Evolutionary conservation across 2,797 vertebrate genomes (phyloP), one percentile per base, ranked within the genome.

Genomic region (Pitangus sulphuratus): DNA sequence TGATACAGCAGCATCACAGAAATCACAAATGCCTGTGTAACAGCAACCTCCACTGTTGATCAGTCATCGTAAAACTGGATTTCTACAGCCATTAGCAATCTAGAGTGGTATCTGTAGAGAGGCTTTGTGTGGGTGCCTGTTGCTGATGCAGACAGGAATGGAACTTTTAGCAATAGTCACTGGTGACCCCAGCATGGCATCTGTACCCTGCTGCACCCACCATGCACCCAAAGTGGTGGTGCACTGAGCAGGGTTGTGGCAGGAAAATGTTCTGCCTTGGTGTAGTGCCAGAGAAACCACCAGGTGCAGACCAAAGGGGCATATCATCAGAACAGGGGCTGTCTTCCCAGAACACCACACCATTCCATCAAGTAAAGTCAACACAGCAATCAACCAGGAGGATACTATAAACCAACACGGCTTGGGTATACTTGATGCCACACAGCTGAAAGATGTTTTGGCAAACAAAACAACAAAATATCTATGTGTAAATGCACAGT

Each of bases 221-320:
- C 35, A 21, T 35, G 62, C n/a, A 35, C 21, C 26, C n/a, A 8
- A 37, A 54, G 15, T 7, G 31, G 45, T 48, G 61, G 65, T 88
- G 53, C 37, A 25, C 40, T n/a, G 17, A 65, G 75, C 22, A 51
- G 42, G 80, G n/a, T 11, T 37, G 30, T 13, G 50, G 17, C 50
- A 72, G 54, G 21, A 19, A 20, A 65, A 75, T 21, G 28, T 21
- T 71, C 72, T 70, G 40, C 56, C 58, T 30, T 4, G 4, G 54
- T 6, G 16, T 31, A 8, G 24, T 42, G n/a, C 39, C 82, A 68
- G 68, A 75, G 40, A 91, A 80, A 71, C 21, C 37, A 35, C 5
- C 1, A 2, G 5, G 26, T 61, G 33, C 25, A 84, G 72, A 71
- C 51, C 0, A 0, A 85, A 76, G 39, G 6, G 31, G 7, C 26